Evolutionary conservation across 2,888 invertebrate species (phyloP).

Genomic region (Griposia aprilina): DNA sequence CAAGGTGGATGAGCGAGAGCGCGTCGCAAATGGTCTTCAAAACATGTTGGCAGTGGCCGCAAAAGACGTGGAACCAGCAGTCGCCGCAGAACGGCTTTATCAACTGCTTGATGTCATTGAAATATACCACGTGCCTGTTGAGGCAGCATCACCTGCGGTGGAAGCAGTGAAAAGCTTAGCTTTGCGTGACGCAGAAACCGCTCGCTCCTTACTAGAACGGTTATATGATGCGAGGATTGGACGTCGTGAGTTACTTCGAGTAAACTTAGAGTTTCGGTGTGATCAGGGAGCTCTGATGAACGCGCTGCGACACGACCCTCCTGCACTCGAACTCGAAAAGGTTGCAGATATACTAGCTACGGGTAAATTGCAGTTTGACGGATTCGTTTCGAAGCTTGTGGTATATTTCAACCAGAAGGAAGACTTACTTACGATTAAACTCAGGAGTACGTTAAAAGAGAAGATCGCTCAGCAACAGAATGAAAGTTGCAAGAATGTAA

Average conservation of each 20-base stretch:
- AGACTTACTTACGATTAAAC: slow-evolving; percentile 71
- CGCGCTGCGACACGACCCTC: slow-evolving; percentile 76
- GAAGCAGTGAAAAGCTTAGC: slow-evolving; percentile 68
- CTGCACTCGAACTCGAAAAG: slow-evolving; percentile 66
- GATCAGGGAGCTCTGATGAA: slow-evolving; percentile 78
- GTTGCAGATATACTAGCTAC: slow-evolving; percentile 62
- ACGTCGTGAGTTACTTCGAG: slow-evolving; percentile 74
- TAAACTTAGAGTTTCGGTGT: slow-evolving; percentile 72
- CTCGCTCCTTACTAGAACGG: slow-evolving; percentile 65
- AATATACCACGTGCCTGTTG: slow-evolving; percentile 68
- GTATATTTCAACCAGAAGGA: slow-evolving; percentile 77
- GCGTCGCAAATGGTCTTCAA: slow-evolving; percentile 66
- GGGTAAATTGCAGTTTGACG: slow-evolving; percentile 62
- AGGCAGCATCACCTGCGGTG: slow-evolving; percentile 67
- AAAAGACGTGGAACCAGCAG: slow-evolving; percentile 46
- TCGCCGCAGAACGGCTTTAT: slow-evolving; percentile 56
- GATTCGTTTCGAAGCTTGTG: slow-evolving; percentile 73
- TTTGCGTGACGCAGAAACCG: slow-evolving; percentile 59
- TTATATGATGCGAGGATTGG: slow-evolving; percentile 73
- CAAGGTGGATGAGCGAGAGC: slow-evolving; percentile 68
- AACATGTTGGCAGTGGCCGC: slow-evolving; percentile 68
- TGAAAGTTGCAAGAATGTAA: not conserved
- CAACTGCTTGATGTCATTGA: slow-evolving; percentile 72
- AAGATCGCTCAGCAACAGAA: not conserved
- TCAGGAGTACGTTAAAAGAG: not conserved